Base-by-base conservation (phyloP, 2,113 vertebrate species). In the Dryoscopus gambensis region DNA sequence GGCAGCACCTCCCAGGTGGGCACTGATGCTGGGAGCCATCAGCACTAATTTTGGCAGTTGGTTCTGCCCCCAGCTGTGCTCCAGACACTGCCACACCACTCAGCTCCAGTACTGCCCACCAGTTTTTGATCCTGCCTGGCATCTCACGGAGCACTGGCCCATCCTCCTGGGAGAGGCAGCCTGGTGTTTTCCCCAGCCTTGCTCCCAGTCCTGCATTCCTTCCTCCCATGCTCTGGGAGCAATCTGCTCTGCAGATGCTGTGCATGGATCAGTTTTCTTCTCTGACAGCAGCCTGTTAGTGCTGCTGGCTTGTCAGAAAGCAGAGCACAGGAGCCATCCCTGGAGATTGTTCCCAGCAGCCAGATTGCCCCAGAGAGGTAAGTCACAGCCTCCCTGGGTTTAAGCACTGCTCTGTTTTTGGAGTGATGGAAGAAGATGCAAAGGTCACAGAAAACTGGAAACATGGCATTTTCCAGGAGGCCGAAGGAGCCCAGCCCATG, bases 91-190 rank as follows among this genome's bases (percentile, higher is more conserved):
- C 46, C 69, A 19, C 15, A 24, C 6, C 28, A 60, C 46, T n/a
- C 89, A 14, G 33, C 2, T 63, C 15, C 77, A 37, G 22, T 47
- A 13, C 53, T 84, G 59, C 23, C 44, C 23, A 3, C 25, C 20
- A 7, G 2, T 44, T 87, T 64, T 62, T 19, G 7, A 14, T 42
- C 67, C 52, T 56, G 24, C 56, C 39, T 15, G 35, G 20, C 1
- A 1, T 56, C 33, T 62, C 3, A 1, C 31, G 2, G 7, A 42
- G 28, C 4, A 4, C 31, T 77, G 8, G 0, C 27, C 21, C 57
- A 49, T 31, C 63, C 16, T 42, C 22, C 33, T 18, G 31, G 35
- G 12, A 84, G 30, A 69, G 20, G 35, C 39, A 80, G 30, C 53
- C 49, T 27, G 46, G 24, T 35, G 20, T 20, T 80, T 47, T n/a